Evolutionary conservation across 2,797 vertebrate genomes (phyloP).

Genomic region (Florisuga fusca): DNA sequence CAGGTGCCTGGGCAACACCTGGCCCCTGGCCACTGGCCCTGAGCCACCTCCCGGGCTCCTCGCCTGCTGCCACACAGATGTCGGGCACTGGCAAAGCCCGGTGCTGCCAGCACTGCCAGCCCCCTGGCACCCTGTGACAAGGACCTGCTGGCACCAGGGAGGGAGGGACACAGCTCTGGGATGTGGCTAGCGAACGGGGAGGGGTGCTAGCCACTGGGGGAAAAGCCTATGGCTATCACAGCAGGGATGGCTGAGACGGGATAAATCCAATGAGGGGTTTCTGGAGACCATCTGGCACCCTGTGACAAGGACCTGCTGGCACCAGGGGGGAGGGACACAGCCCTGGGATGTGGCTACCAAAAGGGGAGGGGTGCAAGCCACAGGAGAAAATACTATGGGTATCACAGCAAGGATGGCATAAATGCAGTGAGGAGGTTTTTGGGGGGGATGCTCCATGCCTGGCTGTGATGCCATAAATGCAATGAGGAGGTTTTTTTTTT

Average conservation of each 20-base stretch:
- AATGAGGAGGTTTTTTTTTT: no score
- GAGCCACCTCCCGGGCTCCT: slow-evolving; percentile 17
- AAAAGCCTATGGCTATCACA: neutral
- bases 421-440: no score
- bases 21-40: slow-evolving; percentile 25
- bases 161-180: neutral
- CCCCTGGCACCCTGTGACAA: neutral
- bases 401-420: neutral
- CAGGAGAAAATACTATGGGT: neutral
- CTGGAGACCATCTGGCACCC: no score
- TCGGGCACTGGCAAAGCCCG: neutral
- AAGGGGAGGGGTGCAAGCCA: fast-evolving
- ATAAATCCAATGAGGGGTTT: neutral
- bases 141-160: neutral
- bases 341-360: no score
- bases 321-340: neutral
- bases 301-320: neutral
- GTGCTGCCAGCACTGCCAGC: slow-evolving; percentile 55
- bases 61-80: slow-evolving; percentile 62
- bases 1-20: slow-evolving; percentile 50
- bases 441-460: no score
- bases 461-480: no score
- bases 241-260: neutral
- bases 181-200: fast-evolving
- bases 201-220: neutral